Base-by-base conservation (phyloP, 2,113 vertebrate species). In the Notarius quadriscutis region DNA sequence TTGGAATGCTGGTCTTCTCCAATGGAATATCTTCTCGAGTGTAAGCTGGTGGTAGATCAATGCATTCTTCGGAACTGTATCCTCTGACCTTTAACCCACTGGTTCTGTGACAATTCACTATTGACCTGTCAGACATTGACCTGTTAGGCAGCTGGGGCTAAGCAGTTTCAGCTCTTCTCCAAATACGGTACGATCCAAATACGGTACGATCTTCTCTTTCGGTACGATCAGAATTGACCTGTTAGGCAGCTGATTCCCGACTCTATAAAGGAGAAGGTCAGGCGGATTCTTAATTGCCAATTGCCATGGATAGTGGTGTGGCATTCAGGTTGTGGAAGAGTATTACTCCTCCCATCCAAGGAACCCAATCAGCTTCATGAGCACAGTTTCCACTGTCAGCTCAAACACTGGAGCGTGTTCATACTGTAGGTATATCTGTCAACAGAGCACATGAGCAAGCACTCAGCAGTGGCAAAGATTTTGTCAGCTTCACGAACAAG, bases 391-490 rank as follows among this genome's bases (percentile, higher is more conserved):
- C 92, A 97, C 97, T 88, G 96, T 96, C 92, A 98, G 92, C 60
- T 96, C 93, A 93, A 97, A 97, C 87, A 97, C 96, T 34, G 97
- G 97, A 17, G 96, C 95, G 87, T 97, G 96, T 93, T 98, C 97
- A 89, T 41, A 41, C 41, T 41, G 41, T 96, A 97, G 0, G 96
- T 97, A 81, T 97, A 97, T 80, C 97, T 98, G 92, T 78, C 91
- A 91, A 74, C 89, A 87, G 93, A 83, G 93, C 10, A 83, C 34
- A 79, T 27, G 7, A n/a, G 9, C 50, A 63, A 71, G 22, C 79
- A 34, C 8, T 60, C 79, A 41, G 2, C 17, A 20, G 57, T 81
- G 17, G 27, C n/a, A 34, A 60, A 27, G 4, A 17, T 27, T 60
- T 60, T 41, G 27, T 34, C n/a, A 34, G 30, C 34, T 81, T 41